Evolutionary conservation across 2,797 vertebrate genomes (phyloP), one percentile per base, ranked within the genome.

Genomic region (Muraenolepis orangiensis): DNA sequence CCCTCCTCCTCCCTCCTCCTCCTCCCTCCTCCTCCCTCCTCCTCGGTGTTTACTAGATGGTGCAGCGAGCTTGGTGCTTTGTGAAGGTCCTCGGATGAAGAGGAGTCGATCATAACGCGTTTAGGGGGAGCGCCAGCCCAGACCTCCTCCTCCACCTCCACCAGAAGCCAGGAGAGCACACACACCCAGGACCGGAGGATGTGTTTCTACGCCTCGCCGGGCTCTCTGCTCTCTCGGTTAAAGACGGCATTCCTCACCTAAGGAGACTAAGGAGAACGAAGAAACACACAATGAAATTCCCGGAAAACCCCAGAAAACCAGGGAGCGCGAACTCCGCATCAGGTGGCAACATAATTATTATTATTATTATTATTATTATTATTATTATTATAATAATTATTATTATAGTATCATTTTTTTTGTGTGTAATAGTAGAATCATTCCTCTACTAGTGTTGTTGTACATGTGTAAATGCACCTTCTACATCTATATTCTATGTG

Each of bases 281-380:
- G 14, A 75, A 66, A 26, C 14, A 13, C 83, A 92, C 86, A 79
- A 93, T 93, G 93, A 93, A 93, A 92, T 93, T 92, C 81, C 93
- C 85, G 13, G 92, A 93, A 75, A 93, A 91, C 75, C 93, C 92
- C 69, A 88, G 91, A 76, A 93, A 93, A 84, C 91, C 86, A 23
- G 90, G 91, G 81, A 91, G 30, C 81, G 72, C 74, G 81, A 90
- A 87, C 78, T 91, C 93, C 26, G 81, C 91, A 66, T 91, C 90
- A 91, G 93, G 93, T 93, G 70, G 73, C 66, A 34, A 66, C 71
- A 69, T 46, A n/a, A n/a, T n/a, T n/a, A n/a, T n/a, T n/a, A n/a
- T n/a, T n/a, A n/a, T n/a, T n/a, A n/a, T n/a, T n/a, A n/a, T n/a
- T n/a, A n/a, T n/a, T n/a, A n/a, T n/a, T n/a, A n/a, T n/a, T n/a